These are phyloP conservation scores for Apteryx owenii DNA, from an alignment of 2,113 vertebrate genomes.

Conservation along the genomic window DNA sequence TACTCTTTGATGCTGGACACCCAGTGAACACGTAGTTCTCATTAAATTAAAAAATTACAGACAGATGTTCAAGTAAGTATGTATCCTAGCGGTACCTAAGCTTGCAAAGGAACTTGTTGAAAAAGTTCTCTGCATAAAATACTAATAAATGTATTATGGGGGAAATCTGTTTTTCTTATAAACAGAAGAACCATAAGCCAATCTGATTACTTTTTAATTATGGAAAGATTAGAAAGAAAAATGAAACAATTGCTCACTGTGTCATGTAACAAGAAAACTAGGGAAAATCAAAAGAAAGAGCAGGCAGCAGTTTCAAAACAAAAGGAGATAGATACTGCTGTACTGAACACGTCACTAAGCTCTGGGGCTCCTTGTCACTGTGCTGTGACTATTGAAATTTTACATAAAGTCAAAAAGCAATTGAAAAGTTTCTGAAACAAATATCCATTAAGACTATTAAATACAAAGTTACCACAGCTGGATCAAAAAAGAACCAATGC, in stretches of 20 bases:
- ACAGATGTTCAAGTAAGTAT: neutral
- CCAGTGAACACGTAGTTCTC: neutral
- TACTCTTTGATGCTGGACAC: neutral
- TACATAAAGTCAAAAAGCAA: neutral
- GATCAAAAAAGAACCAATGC: neutral
- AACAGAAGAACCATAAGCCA: neutral
- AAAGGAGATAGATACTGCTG: neutral
- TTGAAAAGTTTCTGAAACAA: neutral
- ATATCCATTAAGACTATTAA: neutral
- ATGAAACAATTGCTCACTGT: neutral
- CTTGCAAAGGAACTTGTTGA: neutral
- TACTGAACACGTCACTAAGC: neutral
- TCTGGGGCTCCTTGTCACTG: neutral
- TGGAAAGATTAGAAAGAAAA: neutral
- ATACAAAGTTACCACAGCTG: neutral
- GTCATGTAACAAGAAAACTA: neutral
- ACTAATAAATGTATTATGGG: neutral
- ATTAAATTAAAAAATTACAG: neutral
- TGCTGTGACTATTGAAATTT: neutral
- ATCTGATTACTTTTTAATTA: neutral
- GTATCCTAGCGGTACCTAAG: neutral
- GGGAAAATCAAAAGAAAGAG: neutral
- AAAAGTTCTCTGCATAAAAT: neutral
- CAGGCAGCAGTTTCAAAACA: neutral
- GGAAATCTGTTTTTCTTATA: neutral